Conservation (phyloP, 2,797 vertebrate species). For the Kryptolebias ocellatus region DNA sequence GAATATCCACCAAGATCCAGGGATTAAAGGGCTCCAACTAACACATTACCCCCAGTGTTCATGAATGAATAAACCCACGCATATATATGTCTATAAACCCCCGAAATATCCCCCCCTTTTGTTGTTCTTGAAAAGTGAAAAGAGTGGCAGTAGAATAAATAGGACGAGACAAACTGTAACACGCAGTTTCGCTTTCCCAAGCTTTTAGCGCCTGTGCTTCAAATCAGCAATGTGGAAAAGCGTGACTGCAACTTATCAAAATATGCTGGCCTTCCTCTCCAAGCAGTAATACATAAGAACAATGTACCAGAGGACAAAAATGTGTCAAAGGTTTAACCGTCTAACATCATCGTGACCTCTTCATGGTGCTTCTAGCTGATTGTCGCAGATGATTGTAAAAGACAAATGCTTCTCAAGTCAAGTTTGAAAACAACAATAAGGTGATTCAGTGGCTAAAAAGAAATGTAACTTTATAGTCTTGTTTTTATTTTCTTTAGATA, state of each 20-base stretch:
- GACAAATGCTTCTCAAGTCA: conserved; percentile 1
- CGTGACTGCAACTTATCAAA: conserved; percentile 63
- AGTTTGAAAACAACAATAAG: conserved; percentile 3
- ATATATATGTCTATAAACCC: conserved; percentile 51
- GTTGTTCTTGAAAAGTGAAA: conserved; percentile 41
- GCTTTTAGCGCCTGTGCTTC: conserved; percentile 51
- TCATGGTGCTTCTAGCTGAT: conserved; percentile 17
- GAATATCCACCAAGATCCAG: conserved; percentile 35
- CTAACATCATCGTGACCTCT: conserved; percentile 25
- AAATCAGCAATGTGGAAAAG: conserved; percentile 52
- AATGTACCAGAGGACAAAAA: conserved; percentile 45
- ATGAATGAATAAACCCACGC: conserved; percentile 48
- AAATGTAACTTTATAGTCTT: conserved; percentile 24
- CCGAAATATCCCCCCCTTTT: conserved; percentile 49
- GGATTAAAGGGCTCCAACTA: conserved; percentile 55
- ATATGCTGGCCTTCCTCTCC: conserved; percentile 56
- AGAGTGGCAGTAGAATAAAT: conserved; percentile 66
- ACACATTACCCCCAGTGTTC: conserved; percentile 41
- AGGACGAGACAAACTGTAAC: conserved; percentile 66
- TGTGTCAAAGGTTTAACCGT: conserved; percentile 27
- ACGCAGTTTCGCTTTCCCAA: conserved; percentile 46
- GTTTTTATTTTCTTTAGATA: conserved; percentile 31
- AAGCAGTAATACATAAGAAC: conserved; percentile 45
- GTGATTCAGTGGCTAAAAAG: conserved; percentile 33
- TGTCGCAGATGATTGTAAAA: conserved; percentile 6